Conservation (phyloP, 2,888 invertebrate species). For the Octonoba sinensis region DNA sequence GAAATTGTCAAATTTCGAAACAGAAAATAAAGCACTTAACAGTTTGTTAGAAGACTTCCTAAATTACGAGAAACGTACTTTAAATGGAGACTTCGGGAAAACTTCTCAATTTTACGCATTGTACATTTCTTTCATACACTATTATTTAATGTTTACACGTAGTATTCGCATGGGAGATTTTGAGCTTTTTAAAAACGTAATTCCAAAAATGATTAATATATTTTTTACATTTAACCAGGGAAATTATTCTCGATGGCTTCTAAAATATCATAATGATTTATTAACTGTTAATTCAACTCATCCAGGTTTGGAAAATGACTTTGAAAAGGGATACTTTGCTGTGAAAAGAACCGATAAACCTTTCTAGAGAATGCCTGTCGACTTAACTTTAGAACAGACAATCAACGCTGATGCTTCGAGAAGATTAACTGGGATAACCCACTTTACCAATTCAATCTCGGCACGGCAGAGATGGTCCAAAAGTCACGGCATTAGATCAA, state of each 20-base stretch:
- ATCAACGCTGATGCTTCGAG: not conserved
- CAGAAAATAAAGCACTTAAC: not conserved
- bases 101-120: not conserved
- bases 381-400: not conserved
- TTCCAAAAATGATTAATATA: not conserved
- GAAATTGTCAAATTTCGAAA: not conserved
- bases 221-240: not conserved
- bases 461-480: not conserved
- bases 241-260: not conserved
- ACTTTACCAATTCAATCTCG: not conserved
- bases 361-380: not conserved
- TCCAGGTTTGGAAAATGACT: not conserved
- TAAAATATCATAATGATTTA: not conserved
- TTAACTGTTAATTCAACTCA: not conserved
- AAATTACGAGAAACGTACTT: not conserved
- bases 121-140: not conserved
- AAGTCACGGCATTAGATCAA: not conserved
- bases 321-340: not conserved
- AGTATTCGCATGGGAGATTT: constrained; percentile 1
- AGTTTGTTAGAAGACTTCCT: not conserved
- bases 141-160: not conserved
- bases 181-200: not conserved
- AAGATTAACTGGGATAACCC: not conserved
- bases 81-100: not conserved
- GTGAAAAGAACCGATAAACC: not conserved